phyloP scores from a whole-genome alignment of 2,888 invertebrate genomes.

The Masnerella sp. region DNA sequence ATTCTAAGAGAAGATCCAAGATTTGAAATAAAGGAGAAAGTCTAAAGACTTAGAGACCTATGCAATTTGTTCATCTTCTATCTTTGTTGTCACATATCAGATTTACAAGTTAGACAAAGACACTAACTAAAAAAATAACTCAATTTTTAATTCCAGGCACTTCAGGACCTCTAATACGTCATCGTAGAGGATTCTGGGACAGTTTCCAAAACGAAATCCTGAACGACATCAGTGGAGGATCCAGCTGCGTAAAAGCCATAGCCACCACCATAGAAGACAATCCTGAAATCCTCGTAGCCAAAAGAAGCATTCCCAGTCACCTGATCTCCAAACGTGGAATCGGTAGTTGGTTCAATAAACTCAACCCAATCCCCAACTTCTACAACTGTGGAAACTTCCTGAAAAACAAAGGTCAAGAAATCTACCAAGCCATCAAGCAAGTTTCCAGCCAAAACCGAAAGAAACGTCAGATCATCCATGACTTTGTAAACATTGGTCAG shows the following conservation, averaged over 20 bases:
- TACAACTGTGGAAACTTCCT: slow-evolving; percentile 19
- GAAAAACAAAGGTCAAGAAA: slow-evolving; percentile 15
- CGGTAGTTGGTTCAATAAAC: not conserved
- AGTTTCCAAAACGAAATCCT: not conserved
- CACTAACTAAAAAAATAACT: too few relatives aligned
- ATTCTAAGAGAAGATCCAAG: too few relatives aligned
- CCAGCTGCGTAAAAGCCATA: slow-evolving; percentile 5
- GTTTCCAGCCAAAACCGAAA: not conserved
- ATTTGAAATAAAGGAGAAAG: too few relatives aligned
- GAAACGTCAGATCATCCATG: not conserved
- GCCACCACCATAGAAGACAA: slow-evolving; percentile 4
- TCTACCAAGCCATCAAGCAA: slow-evolving; percentile 1
- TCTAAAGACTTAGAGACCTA: too few relatives aligned
- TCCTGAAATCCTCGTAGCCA: slow-evolving; percentile 17
- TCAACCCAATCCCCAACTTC: slow-evolving; percentile 23
- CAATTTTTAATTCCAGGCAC: too few relatives aligned
- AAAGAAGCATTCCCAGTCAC: slow-evolving; percentile 3
- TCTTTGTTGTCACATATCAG: too few relatives aligned
- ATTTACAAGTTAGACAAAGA: too few relatives aligned
- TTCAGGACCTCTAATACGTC: too few relatives aligned
- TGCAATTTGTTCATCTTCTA: too few relatives aligned
- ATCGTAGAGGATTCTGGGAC: slow-evolving; percentile 1
- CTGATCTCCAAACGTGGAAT: slow-evolving; percentile 8
- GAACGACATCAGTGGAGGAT: slow-evolving; percentile 11
- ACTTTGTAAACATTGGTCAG: not conserved